These are phyloP conservation scores for Rhinoderma darwinii DNA, from an alignment of 2,113 vertebrate genomes.

Conservation along the genomic window DNA sequence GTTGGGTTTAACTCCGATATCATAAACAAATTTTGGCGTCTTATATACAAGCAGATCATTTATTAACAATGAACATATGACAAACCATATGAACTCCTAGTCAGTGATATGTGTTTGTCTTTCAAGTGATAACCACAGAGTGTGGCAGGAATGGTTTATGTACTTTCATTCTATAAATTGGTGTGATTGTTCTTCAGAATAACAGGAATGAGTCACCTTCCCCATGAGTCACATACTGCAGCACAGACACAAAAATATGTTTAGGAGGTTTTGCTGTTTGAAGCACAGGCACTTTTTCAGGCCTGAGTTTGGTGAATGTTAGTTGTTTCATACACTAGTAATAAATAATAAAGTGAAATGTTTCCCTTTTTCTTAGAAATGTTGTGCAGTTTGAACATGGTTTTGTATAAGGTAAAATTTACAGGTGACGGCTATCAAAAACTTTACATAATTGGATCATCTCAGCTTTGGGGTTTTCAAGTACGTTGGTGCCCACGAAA, in stretches of 20 bases:
- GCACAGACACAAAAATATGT: slow-evolving; percentile 44
- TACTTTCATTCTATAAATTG: slow-evolving; percentile 47
- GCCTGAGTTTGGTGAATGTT: slow-evolving; percentile 4
- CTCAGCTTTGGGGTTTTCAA: background rate
- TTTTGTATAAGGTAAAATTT: background rate
- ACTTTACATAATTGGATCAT: background rate
- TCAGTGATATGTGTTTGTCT: slow-evolving; percentile 3
- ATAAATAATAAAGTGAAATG: background rate
- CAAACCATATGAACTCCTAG: slow-evolving; percentile 31
- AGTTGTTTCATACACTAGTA: slow-evolving; percentile 43
- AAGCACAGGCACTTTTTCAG: slow-evolving; percentile 27
- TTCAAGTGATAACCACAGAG: slow-evolving; percentile 26
- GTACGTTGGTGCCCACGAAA: background rate
- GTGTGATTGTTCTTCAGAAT: slow-evolving; percentile 54
- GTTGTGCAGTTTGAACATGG: background rate
- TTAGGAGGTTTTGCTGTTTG: slow-evolving; percentile 23
- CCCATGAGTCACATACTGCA: slow-evolving; percentile 53
- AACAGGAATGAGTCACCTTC: slow-evolving; percentile 55
- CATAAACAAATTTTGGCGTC: no score
- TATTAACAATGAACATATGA: slow-evolving; percentile 41
- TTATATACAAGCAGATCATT: background rate
- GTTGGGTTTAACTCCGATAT: no score
- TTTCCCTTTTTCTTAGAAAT: background rate
- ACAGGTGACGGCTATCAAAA: background rate
- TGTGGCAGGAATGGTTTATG: background rate